phyloP scores from a whole-genome alignment of 2,888 invertebrate genomes.

The Holacanthella duospinosa region DNA sequence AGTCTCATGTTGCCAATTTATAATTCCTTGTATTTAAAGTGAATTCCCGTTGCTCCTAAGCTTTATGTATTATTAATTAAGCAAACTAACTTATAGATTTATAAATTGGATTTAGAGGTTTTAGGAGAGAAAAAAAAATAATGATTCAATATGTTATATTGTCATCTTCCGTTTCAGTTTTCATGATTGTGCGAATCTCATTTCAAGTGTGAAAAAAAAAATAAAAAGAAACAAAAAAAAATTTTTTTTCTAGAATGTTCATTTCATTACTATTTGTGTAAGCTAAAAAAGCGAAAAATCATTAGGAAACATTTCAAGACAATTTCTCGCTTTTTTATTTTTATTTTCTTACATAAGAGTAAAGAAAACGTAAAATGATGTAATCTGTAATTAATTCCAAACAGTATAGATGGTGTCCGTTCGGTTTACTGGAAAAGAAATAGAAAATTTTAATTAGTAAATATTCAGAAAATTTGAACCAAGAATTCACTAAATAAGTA shows the following conservation, averaged over 20 bases:
- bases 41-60: background rate
- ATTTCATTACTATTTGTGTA: too few species aligned
- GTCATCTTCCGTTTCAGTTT: background rate
- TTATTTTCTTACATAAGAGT: too few species aligned
- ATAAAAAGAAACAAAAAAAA: background rate
- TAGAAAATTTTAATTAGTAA: background rate
- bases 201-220: background rate
- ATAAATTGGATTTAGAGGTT: background rate
- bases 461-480: background rate
- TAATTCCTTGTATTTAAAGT: background rate
- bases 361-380: background rate
- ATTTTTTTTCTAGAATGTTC: too few species aligned
- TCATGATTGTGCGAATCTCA: background rate
- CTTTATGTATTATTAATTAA: background rate
- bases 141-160: background rate
- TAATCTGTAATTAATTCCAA: background rate
- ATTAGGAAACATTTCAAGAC: too few species aligned
- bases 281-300: too few species aligned
- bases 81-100: background rate
- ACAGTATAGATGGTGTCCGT: background rate
- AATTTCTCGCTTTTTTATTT: too few species aligned
- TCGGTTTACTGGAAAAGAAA: background rate
- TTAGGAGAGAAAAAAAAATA: background rate
- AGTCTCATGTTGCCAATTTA: background rate
- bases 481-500: background rate